Conservation (phyloP, 2,888 invertebrate genomes). For the Leucania comma region DNA sequence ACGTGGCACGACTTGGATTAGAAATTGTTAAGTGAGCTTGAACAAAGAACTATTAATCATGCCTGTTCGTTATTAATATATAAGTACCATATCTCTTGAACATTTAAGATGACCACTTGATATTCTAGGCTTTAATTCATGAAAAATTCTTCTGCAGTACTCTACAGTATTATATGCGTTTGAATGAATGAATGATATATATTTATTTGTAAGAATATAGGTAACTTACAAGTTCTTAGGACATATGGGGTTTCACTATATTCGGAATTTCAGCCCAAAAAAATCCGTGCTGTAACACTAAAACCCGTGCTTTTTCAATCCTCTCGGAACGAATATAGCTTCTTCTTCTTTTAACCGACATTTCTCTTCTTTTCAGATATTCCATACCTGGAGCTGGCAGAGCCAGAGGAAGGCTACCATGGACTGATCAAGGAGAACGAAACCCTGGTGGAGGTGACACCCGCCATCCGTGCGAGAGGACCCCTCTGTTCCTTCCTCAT, state of each 20-base stretch:
- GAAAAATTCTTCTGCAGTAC: neutral
- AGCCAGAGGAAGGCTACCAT: constrained; percentile 97
- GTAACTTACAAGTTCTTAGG: too few relatives aligned
- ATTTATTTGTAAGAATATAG: too few relatives aligned
- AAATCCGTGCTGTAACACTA: too few relatives aligned
- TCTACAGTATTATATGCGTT: too few relatives aligned
- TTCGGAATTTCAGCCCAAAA: too few relatives aligned
- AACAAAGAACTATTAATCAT: constrained; percentile 28
- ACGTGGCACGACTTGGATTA: constrained; percentile 35
- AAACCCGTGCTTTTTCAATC: too few relatives aligned
- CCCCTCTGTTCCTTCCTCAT: constrained; percentile 97
- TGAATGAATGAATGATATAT: too few relatives aligned
- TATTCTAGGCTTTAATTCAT: neutral
- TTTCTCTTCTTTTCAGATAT: constrained; percentile 84
- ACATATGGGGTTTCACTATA: too few relatives aligned
- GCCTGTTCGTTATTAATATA: constrained; percentile 1
- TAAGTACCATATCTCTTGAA: neutral
- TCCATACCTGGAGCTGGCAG: constrained; percentile 94
- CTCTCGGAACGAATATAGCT: too few relatives aligned
- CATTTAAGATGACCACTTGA: too few relatives aligned
- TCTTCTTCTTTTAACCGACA: neutral
- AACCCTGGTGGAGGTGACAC: constrained; percentile 97
- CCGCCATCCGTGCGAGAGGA: constrained; percentile 96
- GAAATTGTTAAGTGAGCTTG: constrained; percentile 2
- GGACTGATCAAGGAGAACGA: constrained; percentile 98